These are phyloP conservation scores for Tetrao urogallus DNA, from an alignment of 2,113 vertebrate genomes.

Conservation along the genomic window DNA sequence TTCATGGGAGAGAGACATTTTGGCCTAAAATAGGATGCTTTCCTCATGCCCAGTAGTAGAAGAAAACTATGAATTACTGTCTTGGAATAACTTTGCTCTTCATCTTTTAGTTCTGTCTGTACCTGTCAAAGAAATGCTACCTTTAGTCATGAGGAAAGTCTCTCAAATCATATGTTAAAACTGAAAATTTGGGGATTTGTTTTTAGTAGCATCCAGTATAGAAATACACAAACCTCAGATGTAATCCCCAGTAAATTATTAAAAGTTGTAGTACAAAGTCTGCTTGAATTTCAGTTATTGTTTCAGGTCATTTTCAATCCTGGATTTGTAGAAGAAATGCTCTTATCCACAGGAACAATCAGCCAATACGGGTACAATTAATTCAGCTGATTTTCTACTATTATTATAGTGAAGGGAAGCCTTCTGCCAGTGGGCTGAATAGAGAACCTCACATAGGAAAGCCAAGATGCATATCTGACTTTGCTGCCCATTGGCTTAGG, in stretches of 20 bases:
- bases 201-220: background rate
- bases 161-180: background rate
- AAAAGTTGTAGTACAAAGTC: background rate
- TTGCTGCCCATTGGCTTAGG: background rate
- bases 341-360: background rate
- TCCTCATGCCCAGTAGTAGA: background rate
- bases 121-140: background rate
- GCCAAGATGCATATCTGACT: background rate
- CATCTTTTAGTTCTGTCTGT: background rate
- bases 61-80: background rate
- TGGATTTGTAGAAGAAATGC: background rate
- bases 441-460: background rate
- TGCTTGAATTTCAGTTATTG: background rate
- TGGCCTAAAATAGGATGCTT: background rate
- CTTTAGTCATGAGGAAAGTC: background rate
- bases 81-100: background rate
- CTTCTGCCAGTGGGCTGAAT: fast-evolving
- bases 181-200: background rate
- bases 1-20: background rate
- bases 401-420: background rate
- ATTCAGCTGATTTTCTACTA: background rate
- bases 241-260: no score
- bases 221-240: background rate
- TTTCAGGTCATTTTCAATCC: background rate
- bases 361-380: background rate